A percentile compares a stretch with the other conserved stretches of the same genome.
Evolutionary conservation across 2,113 vertebrate genomes (phyloP).

Genomic region (Ptychochromis oligacanthus): DNA sequence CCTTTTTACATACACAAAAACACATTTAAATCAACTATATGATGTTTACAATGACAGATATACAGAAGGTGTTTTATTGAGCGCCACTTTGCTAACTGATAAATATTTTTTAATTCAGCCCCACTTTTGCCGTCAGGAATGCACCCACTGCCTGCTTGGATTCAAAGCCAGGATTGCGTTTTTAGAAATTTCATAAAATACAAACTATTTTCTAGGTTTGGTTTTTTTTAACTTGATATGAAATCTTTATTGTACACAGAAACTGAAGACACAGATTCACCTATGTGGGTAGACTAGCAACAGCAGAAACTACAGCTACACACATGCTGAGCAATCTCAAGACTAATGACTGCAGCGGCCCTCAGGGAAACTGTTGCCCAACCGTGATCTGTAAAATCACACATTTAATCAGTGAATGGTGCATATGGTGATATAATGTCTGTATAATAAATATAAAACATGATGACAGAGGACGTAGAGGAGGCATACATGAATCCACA

Average conservation of each 20-base stretch:
- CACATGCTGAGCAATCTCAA: background rate
- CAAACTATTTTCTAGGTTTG: too few relatives aligned
- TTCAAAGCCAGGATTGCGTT: too few relatives aligned
- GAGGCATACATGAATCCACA: background rate
- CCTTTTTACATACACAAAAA: too few relatives aligned
- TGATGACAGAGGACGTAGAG: background rate
- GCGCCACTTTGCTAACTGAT: background rate
- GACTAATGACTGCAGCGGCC: background rate
- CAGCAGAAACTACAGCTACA: background rate
- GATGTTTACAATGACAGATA: background rate
- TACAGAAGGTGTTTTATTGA: background rate
- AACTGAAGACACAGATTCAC: background rate
- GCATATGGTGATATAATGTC: too few relatives aligned
- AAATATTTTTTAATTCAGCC: background rate
- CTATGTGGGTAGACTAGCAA: background rate
- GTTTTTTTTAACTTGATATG: too few relatives aligned
- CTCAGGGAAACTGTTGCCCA: too few relatives aligned
- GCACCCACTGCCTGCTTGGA: too few relatives aligned
- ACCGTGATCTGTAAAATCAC: too few relatives aligned
- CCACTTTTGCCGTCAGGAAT: background rate
- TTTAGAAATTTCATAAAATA: too few relatives aligned
- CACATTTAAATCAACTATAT: background rate
- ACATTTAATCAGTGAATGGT: too few relatives aligned
- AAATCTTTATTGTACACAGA: background rate
- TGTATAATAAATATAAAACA: too few relatives aligned